Conservation (phyloP, 92 coral and sea anemone species). For the Anthopleura xanthogrammica region DNA sequence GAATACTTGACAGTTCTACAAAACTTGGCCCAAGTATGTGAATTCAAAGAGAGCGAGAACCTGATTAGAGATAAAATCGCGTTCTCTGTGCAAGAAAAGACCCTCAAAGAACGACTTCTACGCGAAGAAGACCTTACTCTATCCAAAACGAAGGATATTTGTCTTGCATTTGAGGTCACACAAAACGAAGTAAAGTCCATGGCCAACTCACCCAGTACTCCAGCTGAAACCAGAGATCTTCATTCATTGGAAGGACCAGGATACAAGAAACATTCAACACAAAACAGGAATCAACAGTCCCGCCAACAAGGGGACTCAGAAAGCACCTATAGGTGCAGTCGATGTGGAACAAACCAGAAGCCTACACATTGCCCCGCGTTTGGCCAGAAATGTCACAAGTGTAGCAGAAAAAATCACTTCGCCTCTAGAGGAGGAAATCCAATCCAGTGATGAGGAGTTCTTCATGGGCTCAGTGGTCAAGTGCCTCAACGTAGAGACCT, state of each 20-base stretch:
- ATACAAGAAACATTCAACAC: slow-evolving; percentile 2
- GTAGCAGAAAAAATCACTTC: slow-evolving; percentile 16
- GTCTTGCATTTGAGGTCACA: slow-evolving; percentile 28
- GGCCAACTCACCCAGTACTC: slow-evolving; percentile 3
- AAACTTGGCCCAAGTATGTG: slow-evolving; percentile 7
- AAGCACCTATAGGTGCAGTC: slow-evolving; percentile 7
- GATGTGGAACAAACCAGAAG: slow-evolving; percentile 17
- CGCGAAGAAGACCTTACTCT: slow-evolving; percentile 24
- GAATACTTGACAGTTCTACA: slow-evolving; percentile 17
- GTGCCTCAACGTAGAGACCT: slow-evolving; percentile 12
- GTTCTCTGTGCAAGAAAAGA: slow-evolving; percentile 18
- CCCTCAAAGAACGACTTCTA: slow-evolving; percentile 15
- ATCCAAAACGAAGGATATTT: slow-evolving; percentile 22
- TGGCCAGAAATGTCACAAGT: slow-evolving; percentile 22
- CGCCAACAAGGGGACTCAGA: neutral
- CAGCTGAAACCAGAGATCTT: neutral
- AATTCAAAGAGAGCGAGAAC: slow-evolving; percentile 18
- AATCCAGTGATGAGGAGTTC: slow-evolving; percentile 5
- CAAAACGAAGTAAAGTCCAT: slow-evolving; percentile 25
- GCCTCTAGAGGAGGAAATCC: neutral
- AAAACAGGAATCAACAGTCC: neutral
- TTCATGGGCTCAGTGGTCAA: slow-evolving; percentile 7
- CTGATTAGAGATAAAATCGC: slow-evolving; percentile 34
- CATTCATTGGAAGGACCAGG: neutral
- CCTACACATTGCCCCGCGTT: slow-evolving; percentile 20